Percentiles rank a stretch among this genome's conserved stretches.
These are phyloP conservation scores for Berghia stephanieae DNA, from an alignment of 1,140 invertebrate species.

Conservation along the genomic window DNA sequence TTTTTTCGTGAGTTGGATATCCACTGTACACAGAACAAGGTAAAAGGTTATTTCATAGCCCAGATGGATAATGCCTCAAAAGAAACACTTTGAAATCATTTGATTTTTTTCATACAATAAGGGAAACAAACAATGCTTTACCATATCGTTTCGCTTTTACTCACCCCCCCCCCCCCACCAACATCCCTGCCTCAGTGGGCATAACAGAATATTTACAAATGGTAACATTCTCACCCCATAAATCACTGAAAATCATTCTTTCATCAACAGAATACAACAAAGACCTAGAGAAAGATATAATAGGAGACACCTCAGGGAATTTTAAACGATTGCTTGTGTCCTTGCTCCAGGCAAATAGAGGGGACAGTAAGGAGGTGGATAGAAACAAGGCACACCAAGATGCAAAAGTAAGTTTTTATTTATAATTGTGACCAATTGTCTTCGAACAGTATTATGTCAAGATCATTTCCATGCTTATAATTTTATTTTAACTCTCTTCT, in stretches of 20 bases:
- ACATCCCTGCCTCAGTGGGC: too few species aligned
- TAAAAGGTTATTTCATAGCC: too few species aligned
- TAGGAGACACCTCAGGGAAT: slow-evolving; percentile 91
- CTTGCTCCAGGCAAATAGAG: slow-evolving; percentile 61
- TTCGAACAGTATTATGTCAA: too few species aligned
- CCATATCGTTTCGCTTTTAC: background rate
- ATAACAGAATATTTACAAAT: background rate
- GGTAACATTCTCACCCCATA: background rate
- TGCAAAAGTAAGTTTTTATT: slow-evolving; percentile 48
- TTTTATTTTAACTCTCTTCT: too few species aligned
- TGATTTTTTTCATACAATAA: background rate
- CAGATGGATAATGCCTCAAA: too few species aligned
- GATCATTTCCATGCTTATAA: too few species aligned
- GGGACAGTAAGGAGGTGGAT: slow-evolving; percentile 53
- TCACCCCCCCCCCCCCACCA: background rate
- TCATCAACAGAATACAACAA: slow-evolving; percentile 79
- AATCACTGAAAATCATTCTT: background rate
- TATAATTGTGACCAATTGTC: too few species aligned
- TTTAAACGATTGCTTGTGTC: slow-evolving; percentile 89
- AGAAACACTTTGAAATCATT: background rate
- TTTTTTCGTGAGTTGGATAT: too few species aligned
- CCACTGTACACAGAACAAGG: too few species aligned
- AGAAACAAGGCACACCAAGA: slow-evolving; percentile 62
- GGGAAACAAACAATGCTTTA: background rate
- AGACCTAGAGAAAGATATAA: slow-evolving; percentile 86